Conservation (phyloP, 2,113 vertebrate species). For the Trachemys scripta region DNA sequence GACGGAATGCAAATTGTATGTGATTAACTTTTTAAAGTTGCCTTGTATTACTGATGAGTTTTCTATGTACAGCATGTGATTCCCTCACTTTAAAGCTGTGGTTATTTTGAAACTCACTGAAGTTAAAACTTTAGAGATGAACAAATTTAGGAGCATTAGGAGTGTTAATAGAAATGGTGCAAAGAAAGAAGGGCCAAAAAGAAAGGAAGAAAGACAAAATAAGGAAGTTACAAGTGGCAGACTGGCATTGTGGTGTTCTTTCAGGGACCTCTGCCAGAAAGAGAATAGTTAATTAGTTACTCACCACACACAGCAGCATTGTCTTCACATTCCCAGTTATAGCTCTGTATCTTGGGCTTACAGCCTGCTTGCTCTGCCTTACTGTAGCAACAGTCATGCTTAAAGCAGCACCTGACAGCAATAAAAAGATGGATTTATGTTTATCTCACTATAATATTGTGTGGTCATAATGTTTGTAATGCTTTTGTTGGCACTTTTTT, state of each 20-base stretch:
- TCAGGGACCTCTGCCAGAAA: not conserved
- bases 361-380: slow-evolving; percentile 69
- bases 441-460: not conserved
- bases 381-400: slow-evolving; percentile 79
- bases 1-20: not conserved
- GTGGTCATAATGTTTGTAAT: not conserved
- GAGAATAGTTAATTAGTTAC: not conserved
- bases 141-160: not conserved
- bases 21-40: accelerated
- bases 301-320: slow-evolving; percentile 67
- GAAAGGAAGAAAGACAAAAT: not conserved
- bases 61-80: not conserved
- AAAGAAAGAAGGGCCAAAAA: not conserved
- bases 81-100: not conserved
- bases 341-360: slow-evolving; percentile 68
- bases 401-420: slow-evolving; percentile 77
- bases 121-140: not conserved
- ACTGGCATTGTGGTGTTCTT: not conserved
- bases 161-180: not conserved
- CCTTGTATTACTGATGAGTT: not conserved
- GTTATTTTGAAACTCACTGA: not conserved
- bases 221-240: not conserved
- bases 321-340: slow-evolving; percentile 75
- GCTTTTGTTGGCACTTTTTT: not conserved
- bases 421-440: not conserved